A percentile compares a stretch with the other conserved stretches of the same genome.
These are phyloP conservation scores for Pogonognathellus flavescens DNA, from an alignment of 1,140 invertebrate species.

Conservation along the genomic window DNA sequence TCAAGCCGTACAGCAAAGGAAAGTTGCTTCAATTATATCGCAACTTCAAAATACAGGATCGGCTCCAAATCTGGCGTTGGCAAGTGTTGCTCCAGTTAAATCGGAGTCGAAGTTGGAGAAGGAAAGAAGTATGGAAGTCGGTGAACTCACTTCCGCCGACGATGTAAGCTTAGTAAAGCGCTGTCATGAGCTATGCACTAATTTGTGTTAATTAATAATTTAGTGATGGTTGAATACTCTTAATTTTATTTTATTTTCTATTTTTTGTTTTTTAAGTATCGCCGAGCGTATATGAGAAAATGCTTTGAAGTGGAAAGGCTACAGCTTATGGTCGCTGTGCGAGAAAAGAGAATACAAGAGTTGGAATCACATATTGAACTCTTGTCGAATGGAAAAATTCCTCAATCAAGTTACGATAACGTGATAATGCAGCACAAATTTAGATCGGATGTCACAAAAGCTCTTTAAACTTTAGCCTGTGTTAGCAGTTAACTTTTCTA, in stretches of 20 bases:
- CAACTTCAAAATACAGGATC: constrained; percentile 63
- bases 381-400: constrained; percentile 53
- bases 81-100: constrained; percentile 29
- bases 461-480: constrained; percentile 42
- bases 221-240: background rate
- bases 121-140: constrained; percentile 50
- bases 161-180: constrained; percentile 52
- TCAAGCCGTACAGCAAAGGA: constrained; percentile 62
- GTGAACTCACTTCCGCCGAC: constrained; percentile 60
- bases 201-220: background rate
- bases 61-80: constrained; percentile 56
- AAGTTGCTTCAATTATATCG: constrained; percentile 63
- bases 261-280: constrained; percentile 58
- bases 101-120: constrained; percentile 54
- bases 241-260: constrained; percentile 34
- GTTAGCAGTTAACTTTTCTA: constrained; percentile 17
- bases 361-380: constrained; percentile 62
- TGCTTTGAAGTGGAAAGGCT: constrained; percentile 65
- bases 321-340: constrained; percentile 62
- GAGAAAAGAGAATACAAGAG: constrained; percentile 63
- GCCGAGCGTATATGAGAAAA: constrained; percentile 63
- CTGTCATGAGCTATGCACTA: constrained; percentile 11
- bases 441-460: constrained; percentile 54
- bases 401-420: constrained; percentile 45
- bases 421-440: constrained; percentile 52